Percentiles rank a stretch among this genome's conserved stretches.
Conservation (phyloP, 2,113 vertebrate species). For the Tyrannus savana region DNA sequence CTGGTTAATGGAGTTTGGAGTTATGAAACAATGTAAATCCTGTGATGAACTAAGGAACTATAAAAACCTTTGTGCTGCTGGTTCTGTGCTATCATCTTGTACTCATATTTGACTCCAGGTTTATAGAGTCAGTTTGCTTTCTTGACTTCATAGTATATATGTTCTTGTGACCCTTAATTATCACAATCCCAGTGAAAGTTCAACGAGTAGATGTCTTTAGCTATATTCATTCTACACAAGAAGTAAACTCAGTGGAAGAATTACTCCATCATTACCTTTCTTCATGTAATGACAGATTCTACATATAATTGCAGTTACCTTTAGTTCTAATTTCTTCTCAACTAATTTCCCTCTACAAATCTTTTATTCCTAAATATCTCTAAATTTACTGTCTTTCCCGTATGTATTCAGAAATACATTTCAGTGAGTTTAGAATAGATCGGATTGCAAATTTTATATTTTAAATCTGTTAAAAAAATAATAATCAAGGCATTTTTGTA, state of each 20-base stretch:
- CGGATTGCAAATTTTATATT: background rate
- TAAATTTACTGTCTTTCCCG: background rate
- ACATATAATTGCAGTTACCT: constrained; percentile 13
- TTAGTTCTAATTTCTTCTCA: constrained; percentile 26
- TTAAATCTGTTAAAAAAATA: background rate
- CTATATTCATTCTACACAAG: background rate
- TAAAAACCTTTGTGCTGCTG: constrained; percentile 40
- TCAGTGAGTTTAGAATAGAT: background rate
- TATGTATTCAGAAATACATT: background rate
- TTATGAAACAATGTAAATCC: constrained; percentile 58
- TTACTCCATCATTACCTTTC: constrained; percentile 17
- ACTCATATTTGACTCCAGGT: constrained; percentile 26
- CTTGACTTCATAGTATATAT: constrained; percentile 14
- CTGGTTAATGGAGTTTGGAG: constrained; percentile 46
- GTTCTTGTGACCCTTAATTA: constrained; percentile 41
- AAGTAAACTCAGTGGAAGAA: constrained; percentile 25
- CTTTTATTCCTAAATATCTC: background rate
- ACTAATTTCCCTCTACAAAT: background rate
- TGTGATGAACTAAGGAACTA: constrained; percentile 43
- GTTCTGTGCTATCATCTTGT: constrained; percentile 40
- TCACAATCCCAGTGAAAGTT: background rate
- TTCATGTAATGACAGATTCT: constrained; percentile 22
- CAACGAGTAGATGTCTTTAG: constrained; percentile 27
- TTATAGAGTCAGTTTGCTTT: constrained; percentile 35
- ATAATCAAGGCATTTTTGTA: background rate